These are phyloP conservation scores for Ophiodon elongatus DNA, from an alignment of 2,113 vertebrate species.

Conservation along the genomic window DNA sequence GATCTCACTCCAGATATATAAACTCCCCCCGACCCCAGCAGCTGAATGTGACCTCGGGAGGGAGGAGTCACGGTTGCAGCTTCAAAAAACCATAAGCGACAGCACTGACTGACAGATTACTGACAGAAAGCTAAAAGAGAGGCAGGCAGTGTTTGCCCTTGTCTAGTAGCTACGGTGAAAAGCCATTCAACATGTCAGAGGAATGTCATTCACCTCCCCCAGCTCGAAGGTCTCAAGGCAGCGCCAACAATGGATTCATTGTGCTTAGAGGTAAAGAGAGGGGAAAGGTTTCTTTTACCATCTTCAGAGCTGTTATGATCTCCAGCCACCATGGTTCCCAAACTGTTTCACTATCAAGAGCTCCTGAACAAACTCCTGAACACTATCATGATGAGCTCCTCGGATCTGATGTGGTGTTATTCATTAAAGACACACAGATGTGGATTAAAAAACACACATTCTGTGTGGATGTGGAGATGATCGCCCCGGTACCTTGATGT, in stretches of 20 bases:
- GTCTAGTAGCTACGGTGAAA: slow-evolving; percentile 41
- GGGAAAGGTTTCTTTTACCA: slow-evolving; percentile 49
- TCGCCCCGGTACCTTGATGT: background rate
- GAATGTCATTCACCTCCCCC: slow-evolving; percentile 73
- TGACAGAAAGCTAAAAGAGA: slow-evolving; percentile 48
- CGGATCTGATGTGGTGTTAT: rapidly evolving
- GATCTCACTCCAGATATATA: background rate
- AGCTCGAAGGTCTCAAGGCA: slow-evolving; percentile 50
- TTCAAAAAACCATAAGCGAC: slow-evolving; percentile 14
- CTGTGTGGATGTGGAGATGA: background rate
- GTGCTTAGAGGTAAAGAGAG: slow-evolving; percentile 51
- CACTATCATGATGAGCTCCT: background rate
- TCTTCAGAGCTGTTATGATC: slow-evolving; percentile 47
- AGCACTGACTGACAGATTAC: slow-evolving; percentile 47
- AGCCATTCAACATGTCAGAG: slow-evolving; percentile 64
- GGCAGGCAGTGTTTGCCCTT: slow-evolving; percentile 51
- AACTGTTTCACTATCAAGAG: slow-evolving; percentile 11
- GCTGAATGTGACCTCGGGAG: slow-evolving; percentile 4
- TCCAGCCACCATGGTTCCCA: slow-evolving; percentile 11
- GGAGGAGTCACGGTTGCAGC: background rate
- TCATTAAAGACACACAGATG: background rate
- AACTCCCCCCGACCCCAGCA: background rate
- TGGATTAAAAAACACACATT: background rate
- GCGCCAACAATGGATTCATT: slow-evolving; percentile 69
- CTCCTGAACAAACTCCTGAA: background rate